A percentile compares a stretch with the other conserved stretches of the same genome.
These are phyloP conservation scores for Perca schrenkii DNA, from an alignment of 2,113 vertebrate genomes.

Conservation along the genomic window DNA sequence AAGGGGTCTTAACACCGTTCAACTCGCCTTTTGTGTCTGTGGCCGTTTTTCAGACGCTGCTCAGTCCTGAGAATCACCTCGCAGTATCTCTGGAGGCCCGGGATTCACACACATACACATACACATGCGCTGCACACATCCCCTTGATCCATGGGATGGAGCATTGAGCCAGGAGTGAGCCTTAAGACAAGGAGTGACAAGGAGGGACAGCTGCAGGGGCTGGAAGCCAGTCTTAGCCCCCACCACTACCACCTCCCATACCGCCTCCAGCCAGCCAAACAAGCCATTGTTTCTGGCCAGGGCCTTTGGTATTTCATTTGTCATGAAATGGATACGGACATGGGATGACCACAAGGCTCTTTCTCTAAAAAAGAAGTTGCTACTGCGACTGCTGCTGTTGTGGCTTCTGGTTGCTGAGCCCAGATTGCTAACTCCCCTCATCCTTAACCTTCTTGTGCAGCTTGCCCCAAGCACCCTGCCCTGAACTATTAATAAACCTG, in stretches of 20 bases:
- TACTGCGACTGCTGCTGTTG: slow-evolving; percentile 48
- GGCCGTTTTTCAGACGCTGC: slow-evolving; percentile 68
- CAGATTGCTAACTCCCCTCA: slow-evolving; percentile 54
- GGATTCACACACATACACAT: slow-evolving; percentile 33
- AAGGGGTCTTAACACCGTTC: slow-evolving; percentile 80
- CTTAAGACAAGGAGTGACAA: slow-evolving; percentile 86
- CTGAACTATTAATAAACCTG: slow-evolving; percentile 75
- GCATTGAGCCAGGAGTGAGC: slow-evolving; percentile 80
- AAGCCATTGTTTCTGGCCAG: slow-evolving; percentile 80
- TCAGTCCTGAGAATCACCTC: slow-evolving; percentile 55
- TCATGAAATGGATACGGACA: slow-evolving; percentile 84
- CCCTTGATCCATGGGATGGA: slow-evolving; percentile 36
- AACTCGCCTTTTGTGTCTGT: slow-evolving; percentile 79
- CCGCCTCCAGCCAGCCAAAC: slow-evolving; percentile 74
- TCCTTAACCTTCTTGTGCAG: slow-evolving; percentile 72
- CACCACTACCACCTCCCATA: slow-evolving; percentile 50
- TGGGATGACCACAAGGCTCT: slow-evolving; percentile 70
- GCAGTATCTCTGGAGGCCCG: slow-evolving; percentile 53
- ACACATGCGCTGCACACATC: slow-evolving; percentile 51
- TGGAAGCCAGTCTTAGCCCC: slow-evolving; percentile 74
- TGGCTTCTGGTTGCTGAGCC: slow-evolving; percentile 40
- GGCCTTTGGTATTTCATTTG: slow-evolving; percentile 85
- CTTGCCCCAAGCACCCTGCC: slow-evolving; percentile 57
- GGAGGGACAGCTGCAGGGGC: slow-evolving; percentile 83
- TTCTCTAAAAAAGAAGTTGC: slow-evolving; percentile 70